phyloP scores from a whole-genome alignment of 2,113 vertebrate genomes.

The Saguinus midas region DNA sequence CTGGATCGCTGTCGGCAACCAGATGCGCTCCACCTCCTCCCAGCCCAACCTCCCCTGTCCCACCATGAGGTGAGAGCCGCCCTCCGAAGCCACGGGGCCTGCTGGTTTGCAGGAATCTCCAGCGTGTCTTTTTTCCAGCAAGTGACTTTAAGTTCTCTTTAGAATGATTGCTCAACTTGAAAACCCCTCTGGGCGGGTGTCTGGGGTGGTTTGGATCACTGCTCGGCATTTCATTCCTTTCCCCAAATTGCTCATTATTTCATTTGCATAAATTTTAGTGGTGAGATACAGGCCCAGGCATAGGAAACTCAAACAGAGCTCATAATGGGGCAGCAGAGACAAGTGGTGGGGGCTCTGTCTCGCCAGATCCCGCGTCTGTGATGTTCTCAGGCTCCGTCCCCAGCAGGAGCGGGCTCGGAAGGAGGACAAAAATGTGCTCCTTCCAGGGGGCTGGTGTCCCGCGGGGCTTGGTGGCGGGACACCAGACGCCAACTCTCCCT shows the following conservation, averaged over 20 bases:
- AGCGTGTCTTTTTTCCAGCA: not conserved
- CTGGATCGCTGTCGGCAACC: not conserved
- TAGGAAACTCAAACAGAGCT: conserved; percentile 62
- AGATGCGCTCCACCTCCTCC: not conserved
- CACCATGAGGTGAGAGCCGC: not conserved
- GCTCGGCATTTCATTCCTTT: conserved; percentile 68
- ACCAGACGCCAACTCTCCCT: not conserved
- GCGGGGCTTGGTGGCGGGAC: not conserved
- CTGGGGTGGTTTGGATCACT: conserved; percentile 71
- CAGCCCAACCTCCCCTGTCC: not conserved
- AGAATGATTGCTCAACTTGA: conserved; percentile 73
- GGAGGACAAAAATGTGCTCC: not conserved
- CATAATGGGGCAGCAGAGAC: not conserved
- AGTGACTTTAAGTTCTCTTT: conserved; percentile 65
- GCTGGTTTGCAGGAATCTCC: not conserved
- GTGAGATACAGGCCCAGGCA: conserved; percentile 58
- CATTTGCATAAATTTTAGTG: conserved; percentile 75
- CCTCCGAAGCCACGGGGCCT: conserved; percentile 9
- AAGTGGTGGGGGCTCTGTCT: not conserved
- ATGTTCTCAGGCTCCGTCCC: not conserved
- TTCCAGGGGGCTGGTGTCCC: not conserved
- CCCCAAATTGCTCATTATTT: conserved; percentile 74
- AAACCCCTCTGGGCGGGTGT: conserved; percentile 61
- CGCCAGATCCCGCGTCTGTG: accelerated
- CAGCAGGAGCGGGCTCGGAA: not conserved